These are phyloP conservation scores for Nymphalis urticae DNA, from an alignment of 2,888 invertebrate species.

Conservation along the genomic window DNA sequence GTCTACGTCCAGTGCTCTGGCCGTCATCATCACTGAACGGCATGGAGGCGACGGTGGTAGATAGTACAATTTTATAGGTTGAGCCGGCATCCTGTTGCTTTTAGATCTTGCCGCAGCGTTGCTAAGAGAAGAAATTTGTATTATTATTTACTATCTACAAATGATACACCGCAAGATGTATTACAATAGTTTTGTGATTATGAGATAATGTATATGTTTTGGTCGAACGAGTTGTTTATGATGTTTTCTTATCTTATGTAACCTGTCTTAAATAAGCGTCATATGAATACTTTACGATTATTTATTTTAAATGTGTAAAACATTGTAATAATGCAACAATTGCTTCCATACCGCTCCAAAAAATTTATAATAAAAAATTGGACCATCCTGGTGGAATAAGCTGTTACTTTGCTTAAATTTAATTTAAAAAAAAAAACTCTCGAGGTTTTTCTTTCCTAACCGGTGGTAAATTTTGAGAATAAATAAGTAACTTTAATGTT, in stretches of 20 bases:
- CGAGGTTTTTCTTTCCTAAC: background rate
- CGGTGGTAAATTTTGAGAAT: too few relatives aligned
- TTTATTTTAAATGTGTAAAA: too few relatives aligned
- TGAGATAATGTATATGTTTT: too few relatives aligned
- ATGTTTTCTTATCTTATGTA: too few relatives aligned
- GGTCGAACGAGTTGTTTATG: too few relatives aligned
- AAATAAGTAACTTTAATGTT: too few relatives aligned
- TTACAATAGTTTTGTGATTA: too few relatives aligned
- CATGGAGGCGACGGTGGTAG: constrained; percentile 84
- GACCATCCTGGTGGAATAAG: background rate
- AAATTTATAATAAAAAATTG: too few relatives aligned
- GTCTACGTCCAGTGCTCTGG: constrained; percentile 83
- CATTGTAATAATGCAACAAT: too few relatives aligned
- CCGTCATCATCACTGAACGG: constrained; percentile 83
- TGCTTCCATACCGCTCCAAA: too few relatives aligned
- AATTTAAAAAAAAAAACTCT: background rate
- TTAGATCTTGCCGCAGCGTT: constrained; percentile 73
- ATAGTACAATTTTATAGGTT: constrained; percentile 83
- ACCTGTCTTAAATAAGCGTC: too few relatives aligned
- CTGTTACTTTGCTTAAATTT: background rate
- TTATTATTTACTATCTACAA: background rate
- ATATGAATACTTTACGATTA: too few relatives aligned
- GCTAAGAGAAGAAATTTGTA: constrained; percentile 44
- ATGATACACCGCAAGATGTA: background rate
- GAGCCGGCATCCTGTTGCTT: constrained; percentile 62